Conservation (phyloP, 2,797 vertebrate genomes). For the Sternarchorhynchus goeldii region DNA sequence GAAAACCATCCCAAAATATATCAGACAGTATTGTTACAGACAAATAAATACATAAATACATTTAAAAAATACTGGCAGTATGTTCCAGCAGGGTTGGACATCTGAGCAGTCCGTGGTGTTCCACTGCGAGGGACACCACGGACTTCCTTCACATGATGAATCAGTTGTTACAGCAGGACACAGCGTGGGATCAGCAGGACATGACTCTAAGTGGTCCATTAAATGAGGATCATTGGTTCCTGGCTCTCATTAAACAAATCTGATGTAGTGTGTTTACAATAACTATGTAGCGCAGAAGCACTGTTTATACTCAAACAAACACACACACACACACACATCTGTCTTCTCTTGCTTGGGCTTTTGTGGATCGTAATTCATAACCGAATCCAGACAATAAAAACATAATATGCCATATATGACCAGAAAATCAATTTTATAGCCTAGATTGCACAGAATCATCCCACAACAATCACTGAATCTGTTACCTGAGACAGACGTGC, state of each 20-base stretch:
- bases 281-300: slow-evolving; percentile 25
- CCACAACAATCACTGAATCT: neutral
- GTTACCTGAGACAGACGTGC: slow-evolving; percentile 20
- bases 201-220: slow-evolving; percentile 43
- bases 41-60: neutral
- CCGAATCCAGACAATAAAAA: neutral
- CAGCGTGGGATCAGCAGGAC: slow-evolving; percentile 34
- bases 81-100: slow-evolving; percentile 39
- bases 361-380: too few relatives aligned
- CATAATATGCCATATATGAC: neutral
- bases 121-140: slow-evolving; percentile 7
- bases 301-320: slow-evolving; percentile 23
- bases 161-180: slow-evolving; percentile 37
- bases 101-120: too few relatives aligned
- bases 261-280: slow-evolving; percentile 37
- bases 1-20: slow-evolving; percentile 44
- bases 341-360: too few relatives aligned
- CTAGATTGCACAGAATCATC: neutral
- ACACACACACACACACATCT: slow-evolving; percentile 6
- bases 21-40: slow-evolving; percentile 32
- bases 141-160: slow-evolving; percentile 35
- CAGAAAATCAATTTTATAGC: slow-evolving; percentile 1
- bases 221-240: slow-evolving; percentile 36
- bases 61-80: slow-evolving; percentile 19
- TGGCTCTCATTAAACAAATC: slow-evolving; percentile 15